These are phyloP conservation scores for Callimorpha dominula DNA, from an alignment of 2,888 invertebrate genomes.

Conservation along the genomic window DNA sequence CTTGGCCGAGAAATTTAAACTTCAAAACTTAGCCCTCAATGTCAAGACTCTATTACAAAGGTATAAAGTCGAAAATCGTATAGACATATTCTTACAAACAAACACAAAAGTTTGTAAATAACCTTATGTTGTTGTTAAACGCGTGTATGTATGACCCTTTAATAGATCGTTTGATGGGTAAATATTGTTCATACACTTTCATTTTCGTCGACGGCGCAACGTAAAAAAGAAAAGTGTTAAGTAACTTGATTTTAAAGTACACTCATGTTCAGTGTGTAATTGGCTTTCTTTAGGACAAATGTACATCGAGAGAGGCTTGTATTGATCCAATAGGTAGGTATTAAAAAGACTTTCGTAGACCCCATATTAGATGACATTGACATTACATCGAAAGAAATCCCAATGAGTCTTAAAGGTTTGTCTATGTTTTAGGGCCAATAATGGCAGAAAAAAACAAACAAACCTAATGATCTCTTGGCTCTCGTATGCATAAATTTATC, in stretches of 20 bases:
- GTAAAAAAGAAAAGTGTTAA: constrained; percentile 52
- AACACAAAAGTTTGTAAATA: constrained; percentile 3
- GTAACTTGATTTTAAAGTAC: constrained; percentile 20
- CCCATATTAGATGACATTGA: neutral
- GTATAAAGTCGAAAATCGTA: constrained; percentile 15
- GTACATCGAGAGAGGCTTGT: neutral
- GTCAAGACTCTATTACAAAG: neutral
- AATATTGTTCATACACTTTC: constrained; percentile 56
- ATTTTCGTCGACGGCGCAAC: constrained; percentile 39
- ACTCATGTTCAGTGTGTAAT: constrained; percentile 9
- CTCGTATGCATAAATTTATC: too few species aligned
- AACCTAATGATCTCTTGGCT: too few species aligned
- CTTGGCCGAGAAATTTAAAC: neutral
- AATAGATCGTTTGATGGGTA: constrained; percentile 49
- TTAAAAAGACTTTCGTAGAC: neutral
- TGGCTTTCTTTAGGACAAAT: neutral
- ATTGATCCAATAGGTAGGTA: neutral
- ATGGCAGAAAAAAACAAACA: too few species aligned
- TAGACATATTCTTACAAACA: neutral
- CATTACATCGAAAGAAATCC: neutral
- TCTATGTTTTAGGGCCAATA: too few species aligned
- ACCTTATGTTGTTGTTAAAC: constrained; percentile 6
- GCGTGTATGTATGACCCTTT: constrained; percentile 44
- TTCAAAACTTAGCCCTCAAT: neutral
- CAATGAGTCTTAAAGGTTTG: neutral